Evolutionary conservation across 1,140 invertebrate genomes (phyloP), one percentile per base, ranked within the genome.

Genomic region (Orius insidiosus): DNA sequence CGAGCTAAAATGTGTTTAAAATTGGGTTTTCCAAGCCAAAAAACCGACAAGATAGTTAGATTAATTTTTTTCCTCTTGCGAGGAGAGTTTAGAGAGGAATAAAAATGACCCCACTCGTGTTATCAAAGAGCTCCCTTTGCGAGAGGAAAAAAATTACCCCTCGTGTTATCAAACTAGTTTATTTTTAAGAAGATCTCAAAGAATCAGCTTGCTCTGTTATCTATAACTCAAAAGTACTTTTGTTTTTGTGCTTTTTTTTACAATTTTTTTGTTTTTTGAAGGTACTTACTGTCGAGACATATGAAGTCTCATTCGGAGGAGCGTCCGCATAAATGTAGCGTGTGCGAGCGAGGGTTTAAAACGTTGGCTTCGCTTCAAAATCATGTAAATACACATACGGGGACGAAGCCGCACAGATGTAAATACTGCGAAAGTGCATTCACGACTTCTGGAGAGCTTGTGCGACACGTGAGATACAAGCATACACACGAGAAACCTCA

Each of bases 281-380:
- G 78, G 52, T 94, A 92, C 59, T 65, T 96, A 2, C 65, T 98
- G 3, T 79, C 86, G 0, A 71, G 92, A 0, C 93, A 98, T 58
- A 88, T 95, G 83, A 94, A 92, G 60, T 84, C 83, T 1, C 93
- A 98, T 64, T 93, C 86, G 0, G 86, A 92, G 58, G 90, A 96
- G 57, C 67, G 89, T 15, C 89, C 92, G 0, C 88, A 93, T 60
- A 94, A 93, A 59, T 98, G 89, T 62, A 79, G 76, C 38, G 85
- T 95, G 14, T 97, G 92, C 64, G 87, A 93, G 55, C 70, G 89
- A 39, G 89, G 88, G 5, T 98, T 98, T 59, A 97, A 96, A 65
- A 93, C 92, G 0, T 60, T 86, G 13, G 85, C 88, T 1, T 92
- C 89, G 0, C 64, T 97, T 16, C 83, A 93, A 55, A 98, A 96